phyloP scores from a whole-genome alignment of 2,113 vertebrate genomes.

The Fregetta grallaria region DNA sequence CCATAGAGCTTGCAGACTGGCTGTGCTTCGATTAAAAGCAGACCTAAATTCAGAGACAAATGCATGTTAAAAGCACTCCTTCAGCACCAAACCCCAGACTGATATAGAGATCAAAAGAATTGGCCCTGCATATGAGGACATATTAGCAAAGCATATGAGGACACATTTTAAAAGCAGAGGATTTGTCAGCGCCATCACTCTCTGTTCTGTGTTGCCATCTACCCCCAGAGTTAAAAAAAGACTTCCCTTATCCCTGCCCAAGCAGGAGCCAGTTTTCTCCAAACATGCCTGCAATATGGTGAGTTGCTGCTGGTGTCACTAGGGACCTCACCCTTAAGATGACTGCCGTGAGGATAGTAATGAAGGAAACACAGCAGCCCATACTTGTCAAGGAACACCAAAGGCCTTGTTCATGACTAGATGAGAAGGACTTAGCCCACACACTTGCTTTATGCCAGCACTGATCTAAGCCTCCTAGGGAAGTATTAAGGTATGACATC shows the following conservation, averaged over 20 bases:
- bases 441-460: background rate
- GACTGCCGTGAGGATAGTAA: background rate
- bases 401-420: background rate
- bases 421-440: background rate
- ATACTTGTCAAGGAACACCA: background rate
- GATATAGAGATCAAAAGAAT: background rate
- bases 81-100: background rate
- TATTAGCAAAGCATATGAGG: background rate
- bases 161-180: background rate
- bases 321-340: background rate
- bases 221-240: background rate
- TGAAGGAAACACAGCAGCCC: background rate
- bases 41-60: background rate
- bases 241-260: background rate
- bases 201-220: background rate
- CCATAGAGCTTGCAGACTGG: background rate
- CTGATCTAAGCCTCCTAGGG: background rate
- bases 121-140: background rate
- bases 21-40: background rate
- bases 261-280: background rate
- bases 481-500: background rate
- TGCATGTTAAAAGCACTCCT: background rate
- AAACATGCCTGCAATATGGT: accelerated
- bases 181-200: background rate
- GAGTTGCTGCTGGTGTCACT: background rate